Base-by-base conservation (phyloP, 1,140 invertebrate species). In the Drosophila sulfurigaster region DNA sequence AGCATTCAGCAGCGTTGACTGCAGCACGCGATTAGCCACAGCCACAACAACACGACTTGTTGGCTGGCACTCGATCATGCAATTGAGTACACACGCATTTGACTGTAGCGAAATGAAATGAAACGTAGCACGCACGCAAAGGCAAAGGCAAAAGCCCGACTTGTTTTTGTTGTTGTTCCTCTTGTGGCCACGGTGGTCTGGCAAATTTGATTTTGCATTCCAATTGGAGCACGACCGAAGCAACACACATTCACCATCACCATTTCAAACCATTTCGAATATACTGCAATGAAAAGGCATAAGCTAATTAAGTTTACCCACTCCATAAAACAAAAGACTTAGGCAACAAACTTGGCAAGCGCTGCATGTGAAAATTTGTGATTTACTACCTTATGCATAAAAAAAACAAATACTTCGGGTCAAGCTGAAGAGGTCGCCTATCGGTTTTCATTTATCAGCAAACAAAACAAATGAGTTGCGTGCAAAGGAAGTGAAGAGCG, bases 61-160 rank as follows among this genome's bases (percentile, higher is more conserved):
- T 65, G 72, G 10, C 54, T 79, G 65, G 70, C 75, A 74, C 67
- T 82, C 79, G 82, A 87, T 87, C 83, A 87, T 87, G 83, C 83
- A 89, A 89, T 90, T 85, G 81, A 89, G 78, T 66, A 85, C 86
- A 89, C 81, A 89, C 85, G 83, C 83, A 87, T 80, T 88, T 87
- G 83, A 57, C 83, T 87, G 82, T 88, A 88, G 82, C 83, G 86
- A 89, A 89, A 89, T 89, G 78, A 89, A 89, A 89, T 89, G 85
- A 89, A 89, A 88, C 80, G 85, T 81, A 79, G 81, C 85, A 89
- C 85, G 86, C 85, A 89, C 72, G 68, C 78, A 56, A 43, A 68
- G 10, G 16, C 38, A 41, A 63, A 20, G 16, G 16, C 20, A 25
- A 25, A 25, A 51, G 15, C 35, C 3, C 15, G 64, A n/a, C 49